Percentiles rank a stretch among this genome's conserved stretches.
Conservation (phyloP, 2,113 vertebrate species). For the Proteles cristata region DNA sequence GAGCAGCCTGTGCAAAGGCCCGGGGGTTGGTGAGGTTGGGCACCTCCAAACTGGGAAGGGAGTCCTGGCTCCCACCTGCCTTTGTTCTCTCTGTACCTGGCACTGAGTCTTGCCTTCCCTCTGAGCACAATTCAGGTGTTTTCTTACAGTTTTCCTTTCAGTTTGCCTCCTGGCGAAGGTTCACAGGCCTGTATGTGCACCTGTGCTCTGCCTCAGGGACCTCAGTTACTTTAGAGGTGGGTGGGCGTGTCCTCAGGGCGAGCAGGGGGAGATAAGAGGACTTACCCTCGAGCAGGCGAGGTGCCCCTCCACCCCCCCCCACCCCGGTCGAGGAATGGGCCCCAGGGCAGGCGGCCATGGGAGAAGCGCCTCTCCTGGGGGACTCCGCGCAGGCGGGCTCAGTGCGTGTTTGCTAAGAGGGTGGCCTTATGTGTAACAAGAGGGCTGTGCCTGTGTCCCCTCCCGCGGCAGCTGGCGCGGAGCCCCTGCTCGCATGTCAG, state of each 20-base stretch:
- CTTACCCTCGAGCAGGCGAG: neutral
- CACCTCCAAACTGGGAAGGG: neutral
- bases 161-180: neutral
- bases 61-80: neutral
- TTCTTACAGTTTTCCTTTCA: neutral
- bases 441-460: neutral
- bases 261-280: neutral
- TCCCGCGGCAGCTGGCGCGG: neutral
- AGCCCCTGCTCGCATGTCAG: accelerated
- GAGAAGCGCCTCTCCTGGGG: accelerated
- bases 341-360: neutral
- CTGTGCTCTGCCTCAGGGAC: neutral
- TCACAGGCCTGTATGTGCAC: neutral
- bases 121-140: accelerated
- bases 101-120: accelerated
- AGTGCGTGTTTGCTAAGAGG: neutral
- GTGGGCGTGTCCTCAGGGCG: neutral
- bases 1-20: neutral
- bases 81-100: no score
- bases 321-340: neutral
- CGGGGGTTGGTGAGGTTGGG: no score
- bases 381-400: accelerated
- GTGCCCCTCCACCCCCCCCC: neutral
- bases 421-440: accelerated
- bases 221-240: neutral